Percentiles rank a stretch among this genome's conserved stretches.
phyloP scores from a whole-genome alignment of 2,113 vertebrate species.

The Phylloscopus trochilus region DNA sequence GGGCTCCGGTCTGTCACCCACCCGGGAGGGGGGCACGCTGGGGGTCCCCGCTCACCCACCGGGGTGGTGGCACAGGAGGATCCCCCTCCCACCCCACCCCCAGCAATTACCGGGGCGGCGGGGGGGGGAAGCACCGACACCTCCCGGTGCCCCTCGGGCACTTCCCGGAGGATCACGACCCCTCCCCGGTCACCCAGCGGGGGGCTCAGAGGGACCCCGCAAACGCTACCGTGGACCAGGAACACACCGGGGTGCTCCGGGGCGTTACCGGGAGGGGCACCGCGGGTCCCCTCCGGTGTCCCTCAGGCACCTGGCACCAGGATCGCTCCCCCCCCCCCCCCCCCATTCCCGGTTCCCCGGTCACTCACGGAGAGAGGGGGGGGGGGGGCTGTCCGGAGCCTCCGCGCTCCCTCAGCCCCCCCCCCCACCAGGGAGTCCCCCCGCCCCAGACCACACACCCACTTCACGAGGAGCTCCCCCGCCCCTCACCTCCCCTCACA shows the following conservation, averaged over 20 bases:
- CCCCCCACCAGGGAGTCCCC: background rate
- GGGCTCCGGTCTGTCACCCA: background rate
- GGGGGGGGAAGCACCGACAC: background rate
- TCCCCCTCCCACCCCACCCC: too few relatives aligned
- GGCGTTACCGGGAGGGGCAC: background rate
- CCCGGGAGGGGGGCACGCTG: background rate
- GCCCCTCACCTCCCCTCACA: background rate
- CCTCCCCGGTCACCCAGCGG: background rate
- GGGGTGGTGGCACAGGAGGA: rapidly evolving
- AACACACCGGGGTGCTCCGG: background rate
- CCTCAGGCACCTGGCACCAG: background rate
- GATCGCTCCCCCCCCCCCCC: background rate
- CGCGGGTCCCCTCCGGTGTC: background rate
- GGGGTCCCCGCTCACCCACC: background rate
- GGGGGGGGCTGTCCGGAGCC: background rate
- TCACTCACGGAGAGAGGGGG: background rate
- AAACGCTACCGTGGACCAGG: rapidly evolving
- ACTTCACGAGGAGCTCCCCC: background rate
- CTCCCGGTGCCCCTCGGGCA: background rate
- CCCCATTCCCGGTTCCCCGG: background rate
- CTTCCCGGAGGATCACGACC: background rate
- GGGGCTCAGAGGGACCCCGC: background rate
- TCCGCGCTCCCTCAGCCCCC: background rate
- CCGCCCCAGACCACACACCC: background rate
- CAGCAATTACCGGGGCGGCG: too few relatives aligned